Conservation (phyloP, 92 coral and sea anemone species). For the Phenganax subtilis region DNA sequence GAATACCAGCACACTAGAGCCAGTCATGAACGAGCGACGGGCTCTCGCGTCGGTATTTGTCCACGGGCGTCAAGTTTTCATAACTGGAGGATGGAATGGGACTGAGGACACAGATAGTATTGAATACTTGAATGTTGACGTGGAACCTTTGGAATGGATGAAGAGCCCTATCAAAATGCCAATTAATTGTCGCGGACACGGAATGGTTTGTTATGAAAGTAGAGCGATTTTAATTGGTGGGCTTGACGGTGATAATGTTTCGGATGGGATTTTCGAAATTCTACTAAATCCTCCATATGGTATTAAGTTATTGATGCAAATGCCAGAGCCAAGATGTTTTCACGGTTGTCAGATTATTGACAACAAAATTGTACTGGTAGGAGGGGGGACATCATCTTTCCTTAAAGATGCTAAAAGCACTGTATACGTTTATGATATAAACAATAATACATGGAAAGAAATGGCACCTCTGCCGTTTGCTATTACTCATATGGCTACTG, state of each 20-base stretch:
- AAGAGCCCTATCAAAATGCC: conserved; percentile 3
- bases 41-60: neutral
- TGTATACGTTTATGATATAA: neutral
- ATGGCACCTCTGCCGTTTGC: neutral
- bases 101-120: neutral
- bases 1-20: neutral
- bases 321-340: neutral
- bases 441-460: neutral
- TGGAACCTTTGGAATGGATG: neutral
- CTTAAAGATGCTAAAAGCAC: neutral
- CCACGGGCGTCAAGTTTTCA: neutral
- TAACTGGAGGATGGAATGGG: neutral
- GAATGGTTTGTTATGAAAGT: neutral
- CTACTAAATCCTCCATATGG: neutral
- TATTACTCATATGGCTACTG: neutral
- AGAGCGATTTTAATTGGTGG: conserved; percentile 17
- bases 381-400: neutral
- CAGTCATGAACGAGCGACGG: conserved; percentile 5
- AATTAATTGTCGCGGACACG: neutral
- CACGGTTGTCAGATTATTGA: conserved; percentile 22
- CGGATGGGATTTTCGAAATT: conserved; percentile 15
- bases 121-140: conserved; percentile 16
- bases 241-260: neutral
- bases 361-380: neutral
- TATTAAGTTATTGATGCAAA: too few species aligned